phyloP scores from a whole-genome alignment of 2,113 vertebrate genomes.

The Pionites leucogaster region DNA sequence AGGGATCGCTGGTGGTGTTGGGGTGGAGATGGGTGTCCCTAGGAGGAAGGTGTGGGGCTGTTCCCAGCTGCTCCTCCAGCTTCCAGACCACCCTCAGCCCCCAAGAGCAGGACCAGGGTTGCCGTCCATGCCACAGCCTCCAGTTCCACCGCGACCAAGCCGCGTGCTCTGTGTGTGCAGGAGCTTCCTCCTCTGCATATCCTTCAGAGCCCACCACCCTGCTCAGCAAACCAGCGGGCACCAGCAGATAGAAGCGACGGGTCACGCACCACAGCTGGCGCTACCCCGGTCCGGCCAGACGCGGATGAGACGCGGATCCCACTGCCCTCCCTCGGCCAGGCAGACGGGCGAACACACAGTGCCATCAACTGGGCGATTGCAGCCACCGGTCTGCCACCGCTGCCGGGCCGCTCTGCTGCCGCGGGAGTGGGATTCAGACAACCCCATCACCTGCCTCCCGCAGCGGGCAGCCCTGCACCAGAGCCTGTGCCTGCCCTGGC shows the following conservation, averaged over 20 bases:
- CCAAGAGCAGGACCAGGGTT: background rate
- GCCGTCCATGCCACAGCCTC: background rate
- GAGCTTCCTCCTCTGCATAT: background rate
- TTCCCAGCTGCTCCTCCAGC: background rate
- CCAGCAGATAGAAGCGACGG: accelerated
- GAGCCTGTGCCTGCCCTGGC: background rate
- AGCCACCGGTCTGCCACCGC: background rate
- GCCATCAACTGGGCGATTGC: background rate
- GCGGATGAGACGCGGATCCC: background rate
- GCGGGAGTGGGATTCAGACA: background rate
- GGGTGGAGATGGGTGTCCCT: background rate
- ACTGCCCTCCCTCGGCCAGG: accelerated
- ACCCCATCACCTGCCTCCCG: background rate
- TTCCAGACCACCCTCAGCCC: background rate
- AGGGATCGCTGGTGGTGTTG: too few relatives aligned
- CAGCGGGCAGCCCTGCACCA: accelerated
- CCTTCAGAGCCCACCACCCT: background rate
- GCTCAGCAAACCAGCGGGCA: background rate
- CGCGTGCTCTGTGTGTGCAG: accelerated
- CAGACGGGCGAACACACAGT: background rate
- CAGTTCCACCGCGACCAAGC: accelerated
- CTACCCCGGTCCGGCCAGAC: background rate
- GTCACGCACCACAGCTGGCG: accelerated
- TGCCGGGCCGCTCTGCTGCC: accelerated
- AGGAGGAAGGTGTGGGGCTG: background rate